Evolutionary conservation across 2,888 invertebrate genomes (phyloP), one percentile per base, ranked within the genome.

Genomic region (Anoplius nigerrimus): DNA sequence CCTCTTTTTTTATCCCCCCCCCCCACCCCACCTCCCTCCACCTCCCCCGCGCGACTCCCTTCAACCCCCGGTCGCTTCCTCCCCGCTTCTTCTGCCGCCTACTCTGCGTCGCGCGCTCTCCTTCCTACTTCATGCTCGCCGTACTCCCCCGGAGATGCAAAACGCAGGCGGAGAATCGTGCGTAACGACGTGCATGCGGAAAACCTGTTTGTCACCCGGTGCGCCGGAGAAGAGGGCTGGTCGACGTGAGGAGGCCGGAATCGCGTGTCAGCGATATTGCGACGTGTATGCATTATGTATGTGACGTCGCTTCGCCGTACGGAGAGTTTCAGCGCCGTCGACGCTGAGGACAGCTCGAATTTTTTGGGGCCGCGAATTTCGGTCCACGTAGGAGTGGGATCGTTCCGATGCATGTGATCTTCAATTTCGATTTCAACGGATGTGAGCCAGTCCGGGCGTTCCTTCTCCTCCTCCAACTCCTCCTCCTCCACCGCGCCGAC

Each of bases 241-340:
- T 4, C 20, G 21, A 45, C 48, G 52, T 61, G 70, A 71, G 73
- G 65, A 69, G 72, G 67, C 79, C 79, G 79, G 82, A 83, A 81
- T 82, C 76, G 78, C 83, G 80, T 83, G 83, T 81, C 81, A 79
- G 75, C 77, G 76, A 78, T 82, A 82, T 77, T 71, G 72, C 72
- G 57, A 59, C 71, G 48, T 65, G 58, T 59, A 73, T 76, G 53
- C 66, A 73, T 74, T 73, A 75, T 72, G 74, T 57, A 78, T 72
- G 57, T 67, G 52, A 46, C 60, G 48, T 46, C 53, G 52, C 56
- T 69, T 63, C 53, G 58, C 66, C 56, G 55, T 24, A 61, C 51
- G 43, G 13, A 62, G 34, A 34, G 34, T 34, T 34, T 34, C 11
- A 48, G n/a, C 20, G 52, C 22, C 21, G 20, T 20, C 48, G 52